These are phyloP conservation scores for Actinernus sp. DNA, from an alignment of 92 coral and sea anemone genomes.

Conservation along the genomic window DNA sequence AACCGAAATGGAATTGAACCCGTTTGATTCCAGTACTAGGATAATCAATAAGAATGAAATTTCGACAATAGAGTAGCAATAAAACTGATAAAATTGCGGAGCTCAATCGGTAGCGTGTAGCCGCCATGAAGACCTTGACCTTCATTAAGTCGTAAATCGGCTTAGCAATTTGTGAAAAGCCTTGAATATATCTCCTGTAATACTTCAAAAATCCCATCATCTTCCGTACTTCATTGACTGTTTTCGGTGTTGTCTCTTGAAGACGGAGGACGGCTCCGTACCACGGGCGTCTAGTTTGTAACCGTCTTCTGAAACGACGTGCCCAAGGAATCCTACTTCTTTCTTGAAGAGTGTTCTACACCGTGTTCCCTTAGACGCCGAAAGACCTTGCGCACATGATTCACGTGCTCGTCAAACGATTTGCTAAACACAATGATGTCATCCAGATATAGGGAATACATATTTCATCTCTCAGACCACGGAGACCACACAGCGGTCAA, in stretches of 20 bases:
- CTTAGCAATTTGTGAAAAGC: conserved; percentile 4
- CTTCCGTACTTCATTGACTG: conserved; percentile 7
- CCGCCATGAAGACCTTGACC: too few relatives aligned
- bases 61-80: too few relatives aligned
- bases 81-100: too few relatives aligned
- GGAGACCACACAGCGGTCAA: too few relatives aligned
- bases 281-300: too few relatives aligned
- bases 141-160: conserved; percentile 22
- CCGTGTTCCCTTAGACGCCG: not conserved
- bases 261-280: too few relatives aligned
- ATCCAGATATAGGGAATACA: not conserved
- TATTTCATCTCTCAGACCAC: too few relatives aligned
- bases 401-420: not conserved
- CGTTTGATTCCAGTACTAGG: too few relatives aligned
- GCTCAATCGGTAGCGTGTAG: too few relatives aligned
- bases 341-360: not conserved
- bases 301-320: conserved; percentile 8
- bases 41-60: too few relatives aligned
- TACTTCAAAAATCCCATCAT: conserved; percentile 7
- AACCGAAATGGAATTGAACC: too few relatives aligned
- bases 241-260: too few relatives aligned
- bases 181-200: conserved; percentile 2
- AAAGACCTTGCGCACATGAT: conserved; percentile 1
- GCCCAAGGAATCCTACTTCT: conserved; percentile 4
- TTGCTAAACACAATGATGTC: not conserved